Evolutionary conservation across 2,888 invertebrate genomes (phyloP).

Genomic region (Rhaphigaster nebulosa): DNA sequence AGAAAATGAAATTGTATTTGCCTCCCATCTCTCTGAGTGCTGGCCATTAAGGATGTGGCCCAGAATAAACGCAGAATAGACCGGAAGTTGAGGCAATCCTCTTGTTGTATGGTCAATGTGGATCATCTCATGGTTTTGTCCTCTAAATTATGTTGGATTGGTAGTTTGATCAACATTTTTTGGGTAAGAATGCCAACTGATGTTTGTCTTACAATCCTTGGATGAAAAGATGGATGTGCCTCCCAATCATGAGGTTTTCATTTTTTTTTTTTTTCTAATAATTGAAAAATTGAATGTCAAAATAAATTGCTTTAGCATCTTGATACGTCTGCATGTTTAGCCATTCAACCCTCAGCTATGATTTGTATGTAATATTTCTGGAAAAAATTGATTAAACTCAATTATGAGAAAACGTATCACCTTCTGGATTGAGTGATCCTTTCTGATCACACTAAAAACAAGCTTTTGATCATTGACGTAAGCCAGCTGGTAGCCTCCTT

Average conservation of each 20-base stretch:
- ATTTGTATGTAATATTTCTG: background rate
- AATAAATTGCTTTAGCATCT: background rate
- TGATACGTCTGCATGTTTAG: background rate
- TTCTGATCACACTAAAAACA: background rate
- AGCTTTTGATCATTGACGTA: conserved; percentile 35
- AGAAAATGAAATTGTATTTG: background rate
- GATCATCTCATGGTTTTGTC: background rate
- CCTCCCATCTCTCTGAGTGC: background rate
- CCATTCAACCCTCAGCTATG: too few species aligned
- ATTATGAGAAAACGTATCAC: background rate
- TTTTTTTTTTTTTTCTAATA: background rate
- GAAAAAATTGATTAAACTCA: background rate
- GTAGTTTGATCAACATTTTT: background rate
- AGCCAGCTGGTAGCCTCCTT: background rate
- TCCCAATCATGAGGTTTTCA: background rate
- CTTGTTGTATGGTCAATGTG: background rate
- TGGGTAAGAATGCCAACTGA: background rate
- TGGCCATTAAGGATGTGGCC: background rate
- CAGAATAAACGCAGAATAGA: background rate
- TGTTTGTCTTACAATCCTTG: background rate
- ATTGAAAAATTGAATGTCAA: background rate
- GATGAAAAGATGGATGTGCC: background rate
- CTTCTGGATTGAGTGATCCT: background rate
- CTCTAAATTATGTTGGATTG: background rate
- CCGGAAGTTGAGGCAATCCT: conserved; percentile 34